phyloP scores from a whole-genome alignment of 2,888 invertebrate genomes.

The Agrotis clavis region DNA sequence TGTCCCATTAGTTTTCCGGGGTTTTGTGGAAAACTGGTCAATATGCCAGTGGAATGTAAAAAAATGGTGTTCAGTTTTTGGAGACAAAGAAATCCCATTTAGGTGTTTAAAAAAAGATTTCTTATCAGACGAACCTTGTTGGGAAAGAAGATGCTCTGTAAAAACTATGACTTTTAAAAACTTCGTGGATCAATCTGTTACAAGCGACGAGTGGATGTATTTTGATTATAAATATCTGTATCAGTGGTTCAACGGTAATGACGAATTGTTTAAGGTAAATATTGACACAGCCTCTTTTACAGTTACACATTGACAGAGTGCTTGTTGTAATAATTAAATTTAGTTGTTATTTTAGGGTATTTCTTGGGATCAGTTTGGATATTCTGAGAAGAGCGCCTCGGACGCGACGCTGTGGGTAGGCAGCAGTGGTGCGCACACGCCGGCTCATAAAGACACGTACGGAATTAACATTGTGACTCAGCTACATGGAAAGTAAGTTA shows the following conservation, averaged over 20 bases:
- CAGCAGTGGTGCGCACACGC: conserved; percentile 96
- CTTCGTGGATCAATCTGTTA: conserved; percentile 88
- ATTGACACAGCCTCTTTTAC: neutral
- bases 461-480: conserved; percentile 98
- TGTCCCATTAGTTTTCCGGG: conserved; percentile 90
- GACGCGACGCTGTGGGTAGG: conserved; percentile 97
- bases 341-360: conserved; percentile 70
- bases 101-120: conserved; percentile 85
- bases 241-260: conserved; percentile 92
- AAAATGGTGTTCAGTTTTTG: conserved; percentile 92
- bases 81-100: conserved; percentile 90
- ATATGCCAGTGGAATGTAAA: conserved; percentile 91
- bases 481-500: conserved; percentile 94
- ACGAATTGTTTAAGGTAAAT: conserved; percentile 91
- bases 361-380: conserved; percentile 94
- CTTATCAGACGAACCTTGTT: conserved; percentile 92
- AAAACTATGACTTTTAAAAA: conserved; percentile 92
- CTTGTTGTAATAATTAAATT: conserved; percentile 21
- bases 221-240: conserved; percentile 96
- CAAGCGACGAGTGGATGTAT: conserved; percentile 93
- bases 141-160: conserved; percentile 94
- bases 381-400: conserved; percentile 91
- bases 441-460: conserved; percentile 98
- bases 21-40: conserved; percentile 90
- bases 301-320: neutral